Evolutionary conservation across 2,113 vertebrate genomes (phyloP), one percentile per base, ranked within the genome.

Genomic region (Electrona antarctica): DNA sequence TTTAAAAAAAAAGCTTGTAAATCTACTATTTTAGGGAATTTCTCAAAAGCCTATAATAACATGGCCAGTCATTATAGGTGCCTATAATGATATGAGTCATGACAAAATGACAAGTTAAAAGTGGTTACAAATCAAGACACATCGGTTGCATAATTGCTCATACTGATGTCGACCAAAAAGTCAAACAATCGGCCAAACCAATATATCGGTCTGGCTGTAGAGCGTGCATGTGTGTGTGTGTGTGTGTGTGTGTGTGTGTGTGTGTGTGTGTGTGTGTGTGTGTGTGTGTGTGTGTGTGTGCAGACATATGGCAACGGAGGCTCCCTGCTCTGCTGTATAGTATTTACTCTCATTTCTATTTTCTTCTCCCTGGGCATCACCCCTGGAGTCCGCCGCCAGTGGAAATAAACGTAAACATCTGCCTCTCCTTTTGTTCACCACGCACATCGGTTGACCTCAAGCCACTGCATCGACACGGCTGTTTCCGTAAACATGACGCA

Each of bases 401-500:
- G 64, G 70, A 92, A 91, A 92, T 88, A 91, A 90, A 89, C 76
- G 73, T 84, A 80, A 86, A 85, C 87, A 89, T 91, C 84, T 92
- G 89, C 57, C 84, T 82, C 85, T 87, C 85, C 80, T 87, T 92
- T 87, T 76, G 74, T 80, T 79, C 78, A 75, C 80, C 62, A 69
- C 67, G 64, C 83, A 79, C 70, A 65, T 61, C 59, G 76, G 68
- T 84, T 76, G 58, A 87, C 80, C 79, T 83, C 71, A 59, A 66
- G 73, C 78, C 81, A 69, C 78, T 65, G 79, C 74, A 15, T 75
- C n/a, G 46, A 84, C 81, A 77, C 71, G 21, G 71, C 77, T 76
- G 65, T 89, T 89, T 89, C 85, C 67, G 68, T 88, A 79, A 85
- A 83, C 83, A 83, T 82, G 83, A 91, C 70, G 83, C 86, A 75